Base-by-base conservation (phyloP, 1,140 invertebrate genomes). In the Drosophila teissieri region DNA sequence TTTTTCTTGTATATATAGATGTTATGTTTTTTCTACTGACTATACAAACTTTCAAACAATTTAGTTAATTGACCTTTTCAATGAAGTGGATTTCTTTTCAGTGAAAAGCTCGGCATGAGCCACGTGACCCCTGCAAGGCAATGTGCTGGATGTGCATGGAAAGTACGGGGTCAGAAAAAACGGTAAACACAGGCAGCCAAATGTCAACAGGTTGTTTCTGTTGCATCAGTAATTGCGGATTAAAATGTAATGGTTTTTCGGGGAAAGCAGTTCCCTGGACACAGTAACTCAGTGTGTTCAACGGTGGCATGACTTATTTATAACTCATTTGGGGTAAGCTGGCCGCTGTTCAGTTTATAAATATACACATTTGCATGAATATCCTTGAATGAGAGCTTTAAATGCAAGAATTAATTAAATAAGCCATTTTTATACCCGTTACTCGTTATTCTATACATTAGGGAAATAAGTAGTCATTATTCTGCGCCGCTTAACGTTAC, bases 151-250 rank as follows among this genome's bases (percentile, higher is more conserved):
- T 22, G 24, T 42, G 27, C 19, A 42, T 17, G 49, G 27, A 44
- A 44, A 34, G 36, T 14, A 3, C 2, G 4, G 15, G 11, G 11
- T 40, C 14, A 17, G 17, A 46, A 54, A 42, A 49, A 17, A 19
- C 3, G 7, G 19, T 39, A 53, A 31, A 45, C 36, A 31, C 44
- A 40, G 40, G 53, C 31, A 49, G 37, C 52, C 57, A 86, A 88
- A 79, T 76, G 65, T 46, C 79, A 89, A 89, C 83, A 88, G 84
- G 83, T 88, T 70, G 84, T 65, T 70, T 36, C 24, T 70, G 63
- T 34, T 79, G 62, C 73, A 62, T 76, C 60, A 76, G 76, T 88
- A 82, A 86, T 86, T 86, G 83, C 61, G 57, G 37, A 61, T 75
- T 64, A 81, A 74, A 78, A 65, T 82, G 83, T 79, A 82, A 49